phyloP scores from a whole-genome alignment of 2,888 invertebrate genomes.

The Lasioglossum zephyrum region DNA sequence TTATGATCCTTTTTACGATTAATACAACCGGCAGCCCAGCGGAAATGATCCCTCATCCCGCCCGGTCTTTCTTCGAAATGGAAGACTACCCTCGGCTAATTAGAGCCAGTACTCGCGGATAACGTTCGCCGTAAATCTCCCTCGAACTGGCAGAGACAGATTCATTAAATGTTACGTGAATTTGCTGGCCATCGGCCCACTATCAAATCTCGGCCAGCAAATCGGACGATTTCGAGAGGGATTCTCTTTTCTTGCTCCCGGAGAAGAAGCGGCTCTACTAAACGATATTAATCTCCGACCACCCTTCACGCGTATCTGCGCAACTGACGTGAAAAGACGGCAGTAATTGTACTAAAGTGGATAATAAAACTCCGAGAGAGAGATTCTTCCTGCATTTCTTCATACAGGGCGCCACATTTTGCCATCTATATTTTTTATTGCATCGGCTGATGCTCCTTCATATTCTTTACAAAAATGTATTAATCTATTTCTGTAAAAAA shows the following conservation, averaged over 20 bases:
- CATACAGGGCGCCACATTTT: no score
- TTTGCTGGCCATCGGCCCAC: conserved; percentile 7
- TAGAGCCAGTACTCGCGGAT: conserved; percentile 41
- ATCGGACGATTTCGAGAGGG: background rate
- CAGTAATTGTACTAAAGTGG: background rate
- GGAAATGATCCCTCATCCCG: conserved; percentile 41
- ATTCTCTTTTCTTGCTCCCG: background rate
- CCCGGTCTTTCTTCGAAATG: conserved; percentile 49
- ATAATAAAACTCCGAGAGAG: background rate
- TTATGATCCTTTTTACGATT: conserved; percentile 66
- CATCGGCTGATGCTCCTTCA: no score
- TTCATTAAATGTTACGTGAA: conserved; percentile 20
- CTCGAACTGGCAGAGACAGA: conserved; percentile 3
- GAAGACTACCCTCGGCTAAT: conserved; percentile 44
- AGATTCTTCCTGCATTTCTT: background rate
- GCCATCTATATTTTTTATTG: no score
- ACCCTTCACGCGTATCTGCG: background rate
- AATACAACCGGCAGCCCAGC: conserved; percentile 38
- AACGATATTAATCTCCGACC: background rate
- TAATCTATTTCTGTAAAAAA: no score
- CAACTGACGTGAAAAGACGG: background rate
- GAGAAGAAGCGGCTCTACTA: no score
- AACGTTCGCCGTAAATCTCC: conserved; percentile 39
- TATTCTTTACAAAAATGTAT: no score
- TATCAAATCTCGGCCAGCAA: background rate